Evolutionary conservation across 2,797 vertebrate species (phyloP).

Genomic region (Thripadectes ignobilis): DNA sequence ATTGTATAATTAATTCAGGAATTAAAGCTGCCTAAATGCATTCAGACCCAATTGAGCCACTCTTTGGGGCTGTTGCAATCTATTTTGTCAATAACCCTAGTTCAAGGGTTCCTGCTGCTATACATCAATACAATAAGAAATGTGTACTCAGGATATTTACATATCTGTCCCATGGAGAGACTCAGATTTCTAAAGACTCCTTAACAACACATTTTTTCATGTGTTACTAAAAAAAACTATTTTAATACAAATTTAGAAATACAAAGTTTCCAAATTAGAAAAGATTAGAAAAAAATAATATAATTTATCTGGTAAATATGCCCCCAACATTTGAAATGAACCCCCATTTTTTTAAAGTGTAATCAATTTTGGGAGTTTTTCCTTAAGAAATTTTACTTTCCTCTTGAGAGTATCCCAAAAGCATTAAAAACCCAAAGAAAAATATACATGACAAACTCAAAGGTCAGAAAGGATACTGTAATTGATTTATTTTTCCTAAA

Average conservation of each 20-base stretch:
- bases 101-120: slow-evolving; percentile 1
- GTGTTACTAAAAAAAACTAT: not conserved
- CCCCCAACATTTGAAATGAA: not conserved
- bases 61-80: not conserved
- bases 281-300: not conserved
- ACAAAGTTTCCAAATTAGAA: not conserved
- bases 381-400: not conserved
- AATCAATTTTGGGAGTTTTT: not conserved
- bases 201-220: not conserved
- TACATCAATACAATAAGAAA: not conserved
- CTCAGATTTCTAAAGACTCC: not conserved
- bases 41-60: not conserved
- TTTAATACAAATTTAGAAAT: not conserved
- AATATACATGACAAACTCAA: slow-evolving; percentile 32
- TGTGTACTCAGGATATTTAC: not conserved
- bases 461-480: slow-evolving; percentile 46
- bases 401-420: slow-evolving; percentile 13
- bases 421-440: slow-evolving; percentile 16
- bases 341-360: not conserved
- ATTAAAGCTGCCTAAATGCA: slow-evolving; percentile 8
- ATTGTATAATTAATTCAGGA: slow-evolving; percentile 39
- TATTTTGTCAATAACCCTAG: slow-evolving; percentile 30
- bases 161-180: not conserved
- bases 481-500: slow-evolving; percentile 18
- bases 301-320: not conserved